phyloP scores from a whole-genome alignment of 2,113 vertebrate species.

The Bubo blakistoni region DNA sequence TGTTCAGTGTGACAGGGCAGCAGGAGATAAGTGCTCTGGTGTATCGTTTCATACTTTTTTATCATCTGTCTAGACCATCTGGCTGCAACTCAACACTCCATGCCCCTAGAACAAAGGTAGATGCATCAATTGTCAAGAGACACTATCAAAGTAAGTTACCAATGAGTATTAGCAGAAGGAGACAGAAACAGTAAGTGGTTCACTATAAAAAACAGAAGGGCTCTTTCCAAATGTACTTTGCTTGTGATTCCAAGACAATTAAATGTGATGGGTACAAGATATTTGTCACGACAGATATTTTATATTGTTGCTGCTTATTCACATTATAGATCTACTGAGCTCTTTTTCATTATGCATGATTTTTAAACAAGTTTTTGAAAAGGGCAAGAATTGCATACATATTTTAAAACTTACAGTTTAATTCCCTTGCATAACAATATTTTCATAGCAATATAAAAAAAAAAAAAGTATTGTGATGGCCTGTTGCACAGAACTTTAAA shows the following conservation, averaged over 20 bases:
- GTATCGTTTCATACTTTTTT: neutral
- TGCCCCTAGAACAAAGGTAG: neutral
- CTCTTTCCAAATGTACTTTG: neutral
- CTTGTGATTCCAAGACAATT: neutral
- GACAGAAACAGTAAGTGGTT: neutral
- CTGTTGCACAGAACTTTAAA: neutral
- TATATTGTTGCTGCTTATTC: neutral
- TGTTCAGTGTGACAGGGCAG: constrained; percentile 2
- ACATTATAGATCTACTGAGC: neutral
- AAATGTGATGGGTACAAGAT: neutral
- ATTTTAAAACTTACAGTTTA: neutral
- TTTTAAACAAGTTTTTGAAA: neutral
- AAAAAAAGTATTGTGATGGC: neutral
- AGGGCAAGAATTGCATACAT: neutral
- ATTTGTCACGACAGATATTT: neutral
- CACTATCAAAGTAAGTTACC: neutral
- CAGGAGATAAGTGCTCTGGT: neutral
- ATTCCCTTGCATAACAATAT: neutral
- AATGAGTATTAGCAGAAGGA: neutral
- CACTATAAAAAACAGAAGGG: neutral
- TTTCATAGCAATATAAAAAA: neutral
- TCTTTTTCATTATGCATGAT: neutral
- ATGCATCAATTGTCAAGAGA: neutral
- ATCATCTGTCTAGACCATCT: constrained; percentile 50
- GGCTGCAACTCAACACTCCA: neutral